A percentile compares a stretch with the other conserved stretches of the same genome.
Conservation (phyloP, 2,888 invertebrate genomes). For the Napeogenes inachia region DNA sequence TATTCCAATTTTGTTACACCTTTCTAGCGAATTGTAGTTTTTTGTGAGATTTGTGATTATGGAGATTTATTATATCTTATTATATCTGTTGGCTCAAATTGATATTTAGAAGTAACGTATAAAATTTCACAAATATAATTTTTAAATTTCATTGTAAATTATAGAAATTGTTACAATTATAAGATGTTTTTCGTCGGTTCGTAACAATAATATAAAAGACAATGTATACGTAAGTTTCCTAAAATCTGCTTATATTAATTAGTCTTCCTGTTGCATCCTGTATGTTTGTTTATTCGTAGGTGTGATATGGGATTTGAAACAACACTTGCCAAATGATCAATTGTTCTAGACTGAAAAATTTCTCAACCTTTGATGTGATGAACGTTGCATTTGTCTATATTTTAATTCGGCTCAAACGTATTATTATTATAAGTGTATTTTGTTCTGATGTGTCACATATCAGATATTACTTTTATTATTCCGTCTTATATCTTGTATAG, state of each 20-base stretch:
- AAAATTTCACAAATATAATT: neutral
- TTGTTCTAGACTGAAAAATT: constrained; percentile 71
- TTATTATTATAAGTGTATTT: constrained; percentile 32
- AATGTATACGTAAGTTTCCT: constrained; percentile 27
- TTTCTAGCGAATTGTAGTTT: constrained; percentile 32
- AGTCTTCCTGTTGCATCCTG: constrained; percentile 69
- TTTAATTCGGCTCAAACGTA: constrained; percentile 51
- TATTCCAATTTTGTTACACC: constrained; percentile 57
- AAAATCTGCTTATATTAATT: constrained; percentile 37
- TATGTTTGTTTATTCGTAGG: constrained; percentile 53
- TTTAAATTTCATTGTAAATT: neutral
- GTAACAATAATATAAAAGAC: constrained; percentile 27
- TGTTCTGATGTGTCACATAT: constrained; percentile 41
- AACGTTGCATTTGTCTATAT: constrained; percentile 32
- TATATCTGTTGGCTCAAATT: constrained; percentile 20
- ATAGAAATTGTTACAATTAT: neutral
- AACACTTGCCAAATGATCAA: constrained; percentile 77
- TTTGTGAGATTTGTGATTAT: constrained; percentile 12
- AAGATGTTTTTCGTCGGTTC: constrained; percentile 12
- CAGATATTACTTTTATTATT: constrained; percentile 48
- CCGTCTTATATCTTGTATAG: constrained; percentile 44
- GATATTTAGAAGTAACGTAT: constrained; percentile 1
- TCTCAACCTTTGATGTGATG: constrained; percentile 31
- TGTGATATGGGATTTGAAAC: constrained; percentile 50
- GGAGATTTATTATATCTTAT: neutral